These are phyloP conservation scores for Torymus texanus DNA, from an alignment of 2,888 invertebrate genomes.

Conservation along the genomic window DNA sequence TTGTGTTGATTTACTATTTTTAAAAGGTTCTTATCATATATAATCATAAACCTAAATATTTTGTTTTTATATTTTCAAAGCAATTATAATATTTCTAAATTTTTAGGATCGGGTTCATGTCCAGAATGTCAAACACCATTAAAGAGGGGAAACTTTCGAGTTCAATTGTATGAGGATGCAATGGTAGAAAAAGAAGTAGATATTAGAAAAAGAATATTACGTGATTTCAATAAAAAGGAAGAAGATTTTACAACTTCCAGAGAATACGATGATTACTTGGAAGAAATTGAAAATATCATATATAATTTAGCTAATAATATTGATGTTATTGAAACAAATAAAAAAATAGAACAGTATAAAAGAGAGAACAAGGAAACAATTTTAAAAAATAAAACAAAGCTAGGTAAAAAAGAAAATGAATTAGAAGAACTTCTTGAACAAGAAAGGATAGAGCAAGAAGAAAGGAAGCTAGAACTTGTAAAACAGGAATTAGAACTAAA, in stretches of 20 bases:
- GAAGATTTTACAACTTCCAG: constrained; percentile 90
- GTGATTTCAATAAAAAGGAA: constrained; percentile 95
- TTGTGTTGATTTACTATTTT: constrained; percentile 96
- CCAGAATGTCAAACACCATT: constrained; percentile 94
- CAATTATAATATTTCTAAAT: constrained; percentile 28
- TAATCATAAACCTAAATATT: constrained; percentile 34
- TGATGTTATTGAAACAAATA: constrained; percentile 91
- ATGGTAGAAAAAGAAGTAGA: constrained; percentile 98
- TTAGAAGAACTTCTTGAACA: constrained; percentile 89
- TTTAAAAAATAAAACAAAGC: constrained; percentile 85
- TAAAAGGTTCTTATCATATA: constrained; percentile 84
- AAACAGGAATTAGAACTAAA: constrained; percentile 81
- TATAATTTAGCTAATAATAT: constrained; percentile 93
- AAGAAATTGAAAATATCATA: constrained; percentile 94
- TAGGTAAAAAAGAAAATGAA: constrained; percentile 89
- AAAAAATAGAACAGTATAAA: constrained; percentile 92
- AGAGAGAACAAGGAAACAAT: constrained; percentile 92
- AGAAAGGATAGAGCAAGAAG: constrained; percentile 86
- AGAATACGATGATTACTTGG: constrained; percentile 97
- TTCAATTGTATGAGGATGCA: constrained; percentile 97
- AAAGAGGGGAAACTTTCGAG: constrained; percentile 91
- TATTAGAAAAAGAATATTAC: constrained; percentile 90
- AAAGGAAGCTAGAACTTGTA: constrained; percentile 83
- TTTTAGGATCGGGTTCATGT: constrained; percentile 91
- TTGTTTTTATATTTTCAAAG: constrained; percentile 30